A percentile compares a stretch with the other conserved stretches of the same genome.
phyloP scores from a whole-genome alignment of 2,797 vertebrate genomes.

The Muscicapa striata region DNA sequence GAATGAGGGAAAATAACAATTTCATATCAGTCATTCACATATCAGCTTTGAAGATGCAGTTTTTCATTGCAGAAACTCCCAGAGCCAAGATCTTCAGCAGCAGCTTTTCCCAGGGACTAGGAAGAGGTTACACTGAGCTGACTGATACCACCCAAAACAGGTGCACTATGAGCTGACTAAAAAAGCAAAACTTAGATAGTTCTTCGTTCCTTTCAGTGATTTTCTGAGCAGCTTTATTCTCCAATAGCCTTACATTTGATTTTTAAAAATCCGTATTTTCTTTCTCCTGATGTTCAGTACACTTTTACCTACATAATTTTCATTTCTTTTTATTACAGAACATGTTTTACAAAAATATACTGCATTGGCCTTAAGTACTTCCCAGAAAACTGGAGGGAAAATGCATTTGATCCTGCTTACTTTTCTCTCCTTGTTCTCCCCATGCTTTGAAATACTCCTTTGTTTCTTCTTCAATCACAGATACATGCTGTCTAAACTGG shows the following conservation, averaged over 20 bases:
- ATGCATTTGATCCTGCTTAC: conserved; percentile 75
- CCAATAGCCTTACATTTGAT: not conserved
- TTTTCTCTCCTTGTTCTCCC: conserved; percentile 91
- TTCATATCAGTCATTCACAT: fast-evolving
- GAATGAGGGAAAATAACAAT: not conserved
- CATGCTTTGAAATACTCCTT: conserved; percentile 90
- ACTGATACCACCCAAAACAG: not conserved
- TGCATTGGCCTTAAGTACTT: not conserved
- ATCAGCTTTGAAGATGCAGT: not conserved
- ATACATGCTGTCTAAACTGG: conserved; percentile 89
- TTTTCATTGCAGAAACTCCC: not conserved
- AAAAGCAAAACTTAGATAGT: not conserved
- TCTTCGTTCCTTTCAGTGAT: not conserved
- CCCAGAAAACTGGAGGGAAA: not conserved
- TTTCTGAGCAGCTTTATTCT: not conserved
- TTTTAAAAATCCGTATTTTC: not conserved
- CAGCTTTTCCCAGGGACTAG: not conserved
- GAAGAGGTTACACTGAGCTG: not conserved
- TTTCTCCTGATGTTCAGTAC: not conserved
- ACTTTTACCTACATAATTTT: not conserved
- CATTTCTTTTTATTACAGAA: not conserved
- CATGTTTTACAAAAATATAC: not conserved
- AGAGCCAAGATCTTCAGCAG: not conserved
- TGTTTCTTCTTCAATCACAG: conserved; percentile 93
- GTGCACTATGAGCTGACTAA: not conserved